Base-by-base conservation (phyloP, 1,140 invertebrate species). In the Solenopsis invicta region DNA sequence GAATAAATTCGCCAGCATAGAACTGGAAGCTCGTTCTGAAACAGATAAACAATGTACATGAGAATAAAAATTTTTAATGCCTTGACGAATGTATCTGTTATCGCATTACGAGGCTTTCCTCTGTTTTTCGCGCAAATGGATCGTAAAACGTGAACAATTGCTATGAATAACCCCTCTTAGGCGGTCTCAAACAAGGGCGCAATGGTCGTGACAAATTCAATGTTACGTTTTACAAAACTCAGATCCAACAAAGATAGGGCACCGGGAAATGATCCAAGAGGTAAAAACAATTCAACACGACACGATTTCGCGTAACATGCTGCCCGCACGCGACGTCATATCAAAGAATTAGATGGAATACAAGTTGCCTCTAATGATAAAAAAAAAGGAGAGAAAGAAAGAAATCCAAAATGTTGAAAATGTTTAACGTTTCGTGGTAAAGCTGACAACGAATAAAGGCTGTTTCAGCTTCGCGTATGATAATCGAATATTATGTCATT, bases 1-100 rank as follows among this genome's bases (percentile, higher is more conserved):
- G 86, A 90, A 88, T 88, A 92, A 90, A 86, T 93, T 93, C 88
- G 94, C 93, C 93, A 94, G 94, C 93, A 92, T 94, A 94, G 93
- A 94, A 94, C 88, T 93, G 92, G 90, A 93, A 91, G 88, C 92
- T 91, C 92, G 92, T 93, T 92, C 89, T 94, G 93, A 87, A 94
- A 86, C 77, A 85, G 81, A 67, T 71, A 29, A 87, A 86, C 64
- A 71, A 75, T 75, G 18, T 81, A 41, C 2, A 56, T 82, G 12
- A 81, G 4, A 45, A 81, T 62, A 56, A 21, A 41, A 59, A 12
- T 74, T 61, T 56, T 61, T 56, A 24, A 77, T 21, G 13, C 10
- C 18, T 48, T 62, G 16, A 16, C 29, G 3, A 77, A 62, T 64
- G n/a, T 10, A 67, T 52, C 9, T 52, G 13, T 67, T 18, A 21